phyloP scores from a whole-genome alignment of 2,797 vertebrate genomes.

The Thaleichthys pacificus region DNA sequence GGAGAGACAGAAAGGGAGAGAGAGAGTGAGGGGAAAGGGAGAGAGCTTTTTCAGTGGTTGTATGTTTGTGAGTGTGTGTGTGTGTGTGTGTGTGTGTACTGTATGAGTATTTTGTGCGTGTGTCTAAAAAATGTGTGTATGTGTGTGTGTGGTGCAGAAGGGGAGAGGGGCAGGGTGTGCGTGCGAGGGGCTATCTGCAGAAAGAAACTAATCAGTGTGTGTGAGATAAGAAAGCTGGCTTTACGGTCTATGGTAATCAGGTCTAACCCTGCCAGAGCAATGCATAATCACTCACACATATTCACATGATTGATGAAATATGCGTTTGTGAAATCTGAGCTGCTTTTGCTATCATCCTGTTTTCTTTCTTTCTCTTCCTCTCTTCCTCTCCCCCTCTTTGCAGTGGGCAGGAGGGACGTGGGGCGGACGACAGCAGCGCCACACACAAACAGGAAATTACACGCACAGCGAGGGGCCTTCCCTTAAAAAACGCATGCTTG shows the following conservation, averaged over 20 bases:
- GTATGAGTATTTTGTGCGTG: background rate
- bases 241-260: constrained; percentile 83
- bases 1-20: too few species aligned
- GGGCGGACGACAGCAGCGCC: constrained; percentile 41
- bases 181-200: constrained; percentile 72
- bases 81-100: background rate
- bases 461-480: constrained; percentile 76
- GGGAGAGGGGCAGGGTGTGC: constrained; percentile 36
- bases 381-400: constrained; percentile 24
- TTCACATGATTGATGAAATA: constrained; percentile 83
- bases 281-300: constrained; percentile 80
- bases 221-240: constrained; percentile 78
- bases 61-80: constrained; percentile 5
- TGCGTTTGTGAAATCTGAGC: constrained; percentile 75
- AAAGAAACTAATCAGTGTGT: constrained; percentile 78
- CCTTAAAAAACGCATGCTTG: constrained; percentile 21
- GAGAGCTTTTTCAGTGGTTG: constrained; percentile 3
- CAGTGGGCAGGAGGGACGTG: constrained; percentile 47
- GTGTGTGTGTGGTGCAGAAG: constrained; percentile 22
- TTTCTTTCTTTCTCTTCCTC: constrained; percentile 48
- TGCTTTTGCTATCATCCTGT: constrained; percentile 74
- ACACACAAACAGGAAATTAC: constrained; percentile 84
- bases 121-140: constrained; percentile 12
- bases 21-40: too few species aligned
- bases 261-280: constrained; percentile 65